Base-by-base conservation (phyloP, 2,888 invertebrate species). In the Cosmopolites sordidus region DNA sequence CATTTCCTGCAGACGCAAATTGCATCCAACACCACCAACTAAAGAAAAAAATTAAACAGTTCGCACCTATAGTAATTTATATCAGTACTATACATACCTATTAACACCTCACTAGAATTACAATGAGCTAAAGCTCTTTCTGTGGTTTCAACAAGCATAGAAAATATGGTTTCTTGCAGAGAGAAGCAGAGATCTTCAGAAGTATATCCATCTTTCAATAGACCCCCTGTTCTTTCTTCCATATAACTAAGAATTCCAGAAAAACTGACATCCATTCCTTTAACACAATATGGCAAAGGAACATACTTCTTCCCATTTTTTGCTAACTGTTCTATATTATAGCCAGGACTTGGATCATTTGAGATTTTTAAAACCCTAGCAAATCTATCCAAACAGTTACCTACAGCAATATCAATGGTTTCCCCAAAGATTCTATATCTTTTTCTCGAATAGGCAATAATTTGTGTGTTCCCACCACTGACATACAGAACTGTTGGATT, bases 231-330 rank as follows among this genome's bases (percentile, higher is more conserved):
- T 65, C 84, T 83, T 67, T 93, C 91, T 75, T 97, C 97, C 70
- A 97, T 89, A 69, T 84, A 87, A 1, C 95, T 92, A 12, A 99
- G 78, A 47, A 99, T 86, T 0, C 58, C 58, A 2, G 98, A 98
- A 72, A 99, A 96, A 58, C 98, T 98, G 0, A 99, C 96, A 75
- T 99, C 99, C 99, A 99, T 99, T 33, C 98, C 99, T 81, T 99
- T 99, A 0, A 99, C 98, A 54, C 87, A 86, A 73, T 99, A 99
- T 0, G 99, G 99, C 37, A 99, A 75, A 42, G 84, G 83, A 14
- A 89, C 75, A 69, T 83, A 89, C 69, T 91, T 91, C 48, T 81
- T 84, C 2, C 97, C 96, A 44, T 83, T 85, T 75, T 95, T 96
- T 0, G 97, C 97, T 67, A 92, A 74, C 73, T 98, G 96, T 74